phyloP scores from a whole-genome alignment of 2,888 invertebrate species.

The Drosophila imparisetae region DNA sequence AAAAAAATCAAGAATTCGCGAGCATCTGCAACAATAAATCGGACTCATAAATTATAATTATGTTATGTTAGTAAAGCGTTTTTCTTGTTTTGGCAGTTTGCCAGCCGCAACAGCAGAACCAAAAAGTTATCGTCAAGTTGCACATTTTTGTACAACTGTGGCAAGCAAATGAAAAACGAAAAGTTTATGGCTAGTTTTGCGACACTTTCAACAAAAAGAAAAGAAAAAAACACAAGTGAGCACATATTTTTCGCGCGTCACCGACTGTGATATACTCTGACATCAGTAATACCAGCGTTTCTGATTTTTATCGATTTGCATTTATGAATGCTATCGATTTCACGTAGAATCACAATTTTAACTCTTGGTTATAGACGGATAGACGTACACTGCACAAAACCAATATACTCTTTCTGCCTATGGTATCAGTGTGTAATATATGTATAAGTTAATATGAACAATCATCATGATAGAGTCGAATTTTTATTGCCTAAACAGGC shows the following conservation, averaged over 20 bases:
- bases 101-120: slow-evolving; percentile 35
- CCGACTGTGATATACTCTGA: background rate
- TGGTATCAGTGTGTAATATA: slow-evolving; percentile 1
- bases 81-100: slow-evolving; percentile 45
- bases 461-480: background rate
- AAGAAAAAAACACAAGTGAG: background rate
- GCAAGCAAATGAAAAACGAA: slow-evolving; percentile 23
- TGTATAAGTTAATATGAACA: slow-evolving; percentile 4
- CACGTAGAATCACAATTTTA: too few species aligned
- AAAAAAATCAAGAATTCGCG: background rate
- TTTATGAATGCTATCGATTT: too few species aligned
- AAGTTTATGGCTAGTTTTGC: slow-evolving; percentile 18
- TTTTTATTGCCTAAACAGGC: slow-evolving; percentile 28
- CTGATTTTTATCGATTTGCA: background rate
- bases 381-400: background rate
- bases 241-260: too few species aligned
- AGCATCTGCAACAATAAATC: slow-evolving; percentile 19
- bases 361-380: background rate
- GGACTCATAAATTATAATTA: slow-evolving; percentile 58
- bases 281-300: background rate
- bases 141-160: slow-evolving; percentile 42
- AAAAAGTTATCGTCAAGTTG: slow-evolving; percentile 28
- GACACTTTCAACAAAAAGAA: slow-evolving; percentile 16
- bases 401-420: background rate
- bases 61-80: slow-evolving; percentile 43